These are phyloP conservation scores for Bombycilla garrulus DNA, from an alignment of 2,113 vertebrate genomes.

Conservation along the genomic window DNA sequence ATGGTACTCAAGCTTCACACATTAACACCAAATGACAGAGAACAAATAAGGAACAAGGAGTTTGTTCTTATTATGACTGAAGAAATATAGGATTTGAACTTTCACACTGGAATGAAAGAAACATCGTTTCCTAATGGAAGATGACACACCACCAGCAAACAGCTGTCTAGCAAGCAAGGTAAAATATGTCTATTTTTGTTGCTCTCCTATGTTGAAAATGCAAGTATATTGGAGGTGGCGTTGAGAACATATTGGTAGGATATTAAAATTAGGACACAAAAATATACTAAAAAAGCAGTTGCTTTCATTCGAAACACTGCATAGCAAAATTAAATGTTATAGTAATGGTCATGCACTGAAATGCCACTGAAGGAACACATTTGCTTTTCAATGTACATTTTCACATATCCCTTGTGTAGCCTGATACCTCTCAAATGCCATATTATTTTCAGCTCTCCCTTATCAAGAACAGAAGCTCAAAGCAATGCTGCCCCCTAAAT, in stretches of 20 bases:
- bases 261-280: neutral
- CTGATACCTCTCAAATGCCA: neutral
- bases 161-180: conserved; percentile 1
- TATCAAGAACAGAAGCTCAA: neutral
- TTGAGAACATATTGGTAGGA: conserved; percentile 31
- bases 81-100: conserved; percentile 31
- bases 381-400: neutral
- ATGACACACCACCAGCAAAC: neutral
- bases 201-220: neutral
- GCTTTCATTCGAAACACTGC: neutral
- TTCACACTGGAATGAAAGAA: conserved; percentile 6
- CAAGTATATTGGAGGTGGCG: neutral
- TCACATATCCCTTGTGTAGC: neutral
- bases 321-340: neutral
- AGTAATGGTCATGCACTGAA: neutral
- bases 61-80: conserved; percentile 34
- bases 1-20: neutral
- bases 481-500: neutral
- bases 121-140: neutral
- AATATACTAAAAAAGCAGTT: neutral
- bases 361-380: neutral
- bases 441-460: neutral
- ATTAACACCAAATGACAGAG: conserved; percentile 29
- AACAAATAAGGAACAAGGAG: neutral
- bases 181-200: conserved; percentile 35